These are phyloP conservation scores for Patella caerulea DNA, from an alignment of 2,888 invertebrate species.

Conservation along the genomic window DNA sequence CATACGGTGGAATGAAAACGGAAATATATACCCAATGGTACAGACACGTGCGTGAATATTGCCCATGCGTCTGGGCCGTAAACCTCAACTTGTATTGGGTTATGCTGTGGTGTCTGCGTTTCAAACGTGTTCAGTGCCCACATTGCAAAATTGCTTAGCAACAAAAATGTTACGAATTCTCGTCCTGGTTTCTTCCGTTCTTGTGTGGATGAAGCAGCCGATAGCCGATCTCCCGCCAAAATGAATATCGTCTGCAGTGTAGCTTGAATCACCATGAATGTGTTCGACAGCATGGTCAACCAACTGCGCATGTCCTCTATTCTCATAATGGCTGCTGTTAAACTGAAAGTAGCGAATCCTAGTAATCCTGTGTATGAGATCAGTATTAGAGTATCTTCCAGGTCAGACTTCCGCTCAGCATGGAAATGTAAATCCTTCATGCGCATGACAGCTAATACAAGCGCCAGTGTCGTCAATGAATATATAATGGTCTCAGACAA, in stretches of 20 bases:
- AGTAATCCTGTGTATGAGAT: conserved; percentile 94
- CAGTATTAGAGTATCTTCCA: conserved; percentile 78
- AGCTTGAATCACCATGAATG: conserved; percentile 89
- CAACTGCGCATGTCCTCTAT: conserved; percentile 84
- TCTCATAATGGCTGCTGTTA: conserved; percentile 90
- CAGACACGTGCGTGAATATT: conserved; percentile 90
- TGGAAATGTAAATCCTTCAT: conserved; percentile 76
- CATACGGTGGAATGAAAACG: conserved; percentile 94
- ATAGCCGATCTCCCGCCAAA: conserved; percentile 90
- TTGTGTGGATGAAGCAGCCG: conserved; percentile 90
- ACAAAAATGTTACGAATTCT: conserved; percentile 93
- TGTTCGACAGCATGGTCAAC: conserved; percentile 90
- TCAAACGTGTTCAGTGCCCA: conserved; percentile 97
- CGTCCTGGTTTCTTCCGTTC: conserved; percentile 94
- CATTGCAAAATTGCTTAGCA: conserved; percentile 96
- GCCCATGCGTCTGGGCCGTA: conserved; percentile 95
- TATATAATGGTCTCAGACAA: conserved; percentile 90
- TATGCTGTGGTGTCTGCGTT: conserved; percentile 92
- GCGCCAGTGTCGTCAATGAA: conserved; percentile 87
- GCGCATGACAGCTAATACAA: conserved; percentile 86
- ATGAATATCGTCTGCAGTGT: conserved; percentile 80
- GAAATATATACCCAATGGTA: conserved; percentile 96
- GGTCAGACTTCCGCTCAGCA: conserved; percentile 37
- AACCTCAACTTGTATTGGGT: conserved; percentile 92
- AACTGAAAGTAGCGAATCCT: conserved; percentile 88